Base-by-base conservation (phyloP, 2,888 invertebrate species). In the Pristionchus japonicus region DNA sequence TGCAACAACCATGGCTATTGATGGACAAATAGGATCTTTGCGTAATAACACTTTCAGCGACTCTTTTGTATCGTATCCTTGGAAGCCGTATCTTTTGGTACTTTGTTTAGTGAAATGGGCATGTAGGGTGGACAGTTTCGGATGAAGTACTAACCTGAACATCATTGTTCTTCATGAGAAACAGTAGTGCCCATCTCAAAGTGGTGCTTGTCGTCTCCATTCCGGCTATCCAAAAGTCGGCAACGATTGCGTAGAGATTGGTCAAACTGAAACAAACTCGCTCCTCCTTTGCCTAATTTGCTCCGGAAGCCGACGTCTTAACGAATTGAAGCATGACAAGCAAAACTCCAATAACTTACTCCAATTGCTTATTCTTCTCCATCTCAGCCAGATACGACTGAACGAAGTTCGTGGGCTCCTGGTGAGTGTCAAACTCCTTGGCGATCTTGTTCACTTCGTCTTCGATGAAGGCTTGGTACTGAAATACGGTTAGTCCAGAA, bases 161-260 rank as follows among this genome's bases (percentile, higher is more conserved):
- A 31, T 91, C 88, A 0, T 88, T 89, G 61, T 91, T 88, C 70
- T 90, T 89, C 67, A 90, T 88, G 88, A 91, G 74, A 47, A 90
- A 90, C 1, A 90, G 89, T 15, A 92, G 23, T 15, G 89, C 88
- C 92, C 92, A 92, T 31, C 90, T 82, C 3, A 92, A 83, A 0
- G 91, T 89, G 1, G 89, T 91, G 6, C 92, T 89, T 17, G 92
- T 91, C 1, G 92, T 92, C 43, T 92, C 92, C 91, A 92, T 91
- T 20, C 92, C 92, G 34, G 92, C 92, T 11, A 92, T 20, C 89
- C 91, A 92, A 84, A 92, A 90, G 80, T 92, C 92, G 20, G 89
- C 57, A 11, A 77, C 57, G 77, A 87, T 61, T 7, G 86, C 86
- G 82, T 82, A 43, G 34, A 89, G 67, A 47, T 89, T 86, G 15